Conservation (phyloP, 2,797 vertebrate genomes). For the Darevskia nairensis region DNA sequence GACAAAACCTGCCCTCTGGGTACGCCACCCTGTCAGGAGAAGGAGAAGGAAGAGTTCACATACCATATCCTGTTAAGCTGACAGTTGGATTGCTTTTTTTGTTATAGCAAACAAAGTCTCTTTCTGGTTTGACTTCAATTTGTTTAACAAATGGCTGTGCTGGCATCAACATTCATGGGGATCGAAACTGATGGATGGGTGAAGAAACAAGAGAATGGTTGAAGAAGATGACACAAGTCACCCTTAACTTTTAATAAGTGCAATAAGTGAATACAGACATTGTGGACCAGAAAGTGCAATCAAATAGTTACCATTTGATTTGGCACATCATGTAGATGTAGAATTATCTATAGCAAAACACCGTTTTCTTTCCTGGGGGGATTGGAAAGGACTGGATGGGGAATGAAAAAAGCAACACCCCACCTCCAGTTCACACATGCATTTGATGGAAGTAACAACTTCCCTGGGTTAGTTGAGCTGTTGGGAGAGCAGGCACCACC, state of each 20-base stretch:
- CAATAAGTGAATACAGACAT: background rate
- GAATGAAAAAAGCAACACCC: background rate
- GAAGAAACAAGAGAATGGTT: background rate
- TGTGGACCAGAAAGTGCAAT: background rate
- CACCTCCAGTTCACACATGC: background rate
- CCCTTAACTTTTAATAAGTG: background rate
- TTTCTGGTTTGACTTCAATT: background rate
- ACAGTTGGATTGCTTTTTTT: background rate
- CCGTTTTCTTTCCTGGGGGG: background rate
- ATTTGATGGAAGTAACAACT: background rate
- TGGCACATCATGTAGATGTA: background rate
- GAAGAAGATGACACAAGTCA: no score
- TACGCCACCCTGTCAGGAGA: background rate
- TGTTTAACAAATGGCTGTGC: background rate
- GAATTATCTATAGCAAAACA: no score
- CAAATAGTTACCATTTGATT: background rate
- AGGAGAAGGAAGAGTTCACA: background rate
- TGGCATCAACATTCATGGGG: background rate
- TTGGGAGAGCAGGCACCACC: background rate
- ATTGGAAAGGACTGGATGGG: no score
- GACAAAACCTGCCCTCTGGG: background rate
- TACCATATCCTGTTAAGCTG: background rate
- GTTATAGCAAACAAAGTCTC: background rate
- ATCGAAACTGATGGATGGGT: background rate
- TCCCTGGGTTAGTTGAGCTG: background rate